Evolutionary conservation across 1,140 invertebrate genomes (phyloP).

Genomic region (Zaprionus nigranus): DNA sequence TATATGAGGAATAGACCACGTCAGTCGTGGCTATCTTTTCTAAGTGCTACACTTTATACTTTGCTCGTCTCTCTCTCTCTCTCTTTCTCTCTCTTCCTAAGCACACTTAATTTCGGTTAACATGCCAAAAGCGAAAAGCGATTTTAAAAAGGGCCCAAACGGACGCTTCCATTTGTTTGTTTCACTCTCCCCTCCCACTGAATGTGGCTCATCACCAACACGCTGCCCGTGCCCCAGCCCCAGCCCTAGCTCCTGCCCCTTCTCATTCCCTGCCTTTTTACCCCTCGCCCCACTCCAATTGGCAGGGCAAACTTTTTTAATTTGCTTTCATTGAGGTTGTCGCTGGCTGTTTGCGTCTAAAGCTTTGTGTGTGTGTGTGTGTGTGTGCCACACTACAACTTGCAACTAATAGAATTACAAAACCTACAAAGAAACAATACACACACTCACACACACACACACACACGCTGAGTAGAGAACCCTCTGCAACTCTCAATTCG

Average conservation of each 20-base stretch:
- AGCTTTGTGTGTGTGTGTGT: constrained; percentile 22
- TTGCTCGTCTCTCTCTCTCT: neutral
- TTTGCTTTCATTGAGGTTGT: constrained; percentile 78
- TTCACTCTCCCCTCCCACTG: neutral
- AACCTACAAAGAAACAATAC: constrained; percentile 68
- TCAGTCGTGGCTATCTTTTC: neutral
- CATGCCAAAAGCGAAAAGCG: constrained; percentile 46
- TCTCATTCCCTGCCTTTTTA: neutral
- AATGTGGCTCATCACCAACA: constrained; percentile 5
- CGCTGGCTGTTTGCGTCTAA: constrained; percentile 46
- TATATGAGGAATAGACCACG: neutral
- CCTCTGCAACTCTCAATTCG: constrained; percentile 53
- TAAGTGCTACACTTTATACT: neutral
- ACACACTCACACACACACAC: constrained; percentile 24
- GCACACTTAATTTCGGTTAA: constrained; percentile 61
- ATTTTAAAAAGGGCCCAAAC: constrained; percentile 33
- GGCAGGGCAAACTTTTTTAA: constrained; percentile 73
- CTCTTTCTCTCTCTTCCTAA: neutral
- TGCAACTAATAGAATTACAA: constrained; percentile 82
- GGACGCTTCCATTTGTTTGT: constrained; percentile 33
- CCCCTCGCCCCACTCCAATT: constrained; percentile 23
- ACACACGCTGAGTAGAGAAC: constrained; percentile 1
- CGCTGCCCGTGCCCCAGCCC: neutral
- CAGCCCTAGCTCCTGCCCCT: neutral
- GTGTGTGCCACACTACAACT: constrained; percentile 54